Conservation (phyloP, 2,113 vertebrate species). For the Bambusicola thoracicus region DNA sequence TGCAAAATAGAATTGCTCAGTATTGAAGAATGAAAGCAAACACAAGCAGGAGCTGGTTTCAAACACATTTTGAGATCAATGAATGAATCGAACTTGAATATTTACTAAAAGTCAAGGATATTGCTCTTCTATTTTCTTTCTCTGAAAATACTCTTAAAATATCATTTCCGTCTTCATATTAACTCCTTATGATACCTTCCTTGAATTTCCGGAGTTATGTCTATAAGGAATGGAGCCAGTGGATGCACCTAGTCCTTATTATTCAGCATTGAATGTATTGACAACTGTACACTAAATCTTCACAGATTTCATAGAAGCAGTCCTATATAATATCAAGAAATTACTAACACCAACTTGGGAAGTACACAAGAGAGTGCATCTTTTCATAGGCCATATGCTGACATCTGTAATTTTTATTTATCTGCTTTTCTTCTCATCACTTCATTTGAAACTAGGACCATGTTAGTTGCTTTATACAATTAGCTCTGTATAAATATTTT, state of each 20-base stretch:
- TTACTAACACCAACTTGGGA: neutral
- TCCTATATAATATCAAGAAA: neutral
- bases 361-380: neutral
- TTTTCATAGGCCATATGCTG: neutral
- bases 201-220: neutral
- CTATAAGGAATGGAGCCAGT: neutral
- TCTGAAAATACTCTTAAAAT: neutral
- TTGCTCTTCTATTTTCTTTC: neutral
- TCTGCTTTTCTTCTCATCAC: neutral
- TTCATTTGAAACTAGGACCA: neutral
- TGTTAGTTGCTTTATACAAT: neutral
- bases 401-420: neutral
- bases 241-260: neutral
- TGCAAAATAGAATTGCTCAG: neutral
- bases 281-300: neutral
- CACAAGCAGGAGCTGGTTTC: slow-evolving; percentile 1
- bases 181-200: neutral
- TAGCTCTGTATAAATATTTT: neutral
- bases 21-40: neutral
- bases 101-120: neutral
- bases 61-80: neutral
- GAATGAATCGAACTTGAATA: neutral
- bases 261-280: neutral
- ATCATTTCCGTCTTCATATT: neutral
- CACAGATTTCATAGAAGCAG: neutral